phyloP scores from a whole-genome alignment of 2,888 invertebrate species.

The Gryllus longicercus region DNA sequence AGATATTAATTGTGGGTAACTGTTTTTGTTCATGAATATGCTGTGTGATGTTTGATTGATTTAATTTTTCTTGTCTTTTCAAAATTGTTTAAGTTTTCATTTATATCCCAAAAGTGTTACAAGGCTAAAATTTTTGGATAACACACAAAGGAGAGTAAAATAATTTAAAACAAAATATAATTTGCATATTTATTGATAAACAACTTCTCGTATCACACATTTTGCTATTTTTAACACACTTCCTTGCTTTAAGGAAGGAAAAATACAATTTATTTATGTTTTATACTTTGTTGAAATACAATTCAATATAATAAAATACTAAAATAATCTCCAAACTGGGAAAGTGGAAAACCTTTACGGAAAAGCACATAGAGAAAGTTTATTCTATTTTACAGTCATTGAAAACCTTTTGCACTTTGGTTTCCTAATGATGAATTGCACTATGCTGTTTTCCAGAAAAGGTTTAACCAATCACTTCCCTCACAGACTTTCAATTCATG shows the following conservation, averaged over 20 bases:
- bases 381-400: neutral
- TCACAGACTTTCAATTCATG: too few species aligned
- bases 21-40: too few species aligned
- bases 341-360: constrained; percentile 31
- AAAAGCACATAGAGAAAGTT: constrained; percentile 31
- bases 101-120: too few species aligned
- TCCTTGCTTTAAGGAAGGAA: neutral
- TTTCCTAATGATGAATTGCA: constrained; percentile 22
- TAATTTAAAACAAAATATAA: neutral
- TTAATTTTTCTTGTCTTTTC: too few species aligned
- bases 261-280: neutral
- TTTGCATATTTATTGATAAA: constrained; percentile 17
- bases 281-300: constrained; percentile 5
- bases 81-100: too few species aligned
- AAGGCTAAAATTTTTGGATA: too few species aligned
- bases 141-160: too few species aligned
- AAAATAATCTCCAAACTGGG: constrained; percentile 12
- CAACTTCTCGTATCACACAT: neutral
- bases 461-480: constrained; percentile 24
- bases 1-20: too few species aligned
- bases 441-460: constrained; percentile 34
- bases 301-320: neutral
- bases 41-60: too few species aligned
- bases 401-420: neutral
- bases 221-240: neutral